Evolutionary conservation across 2,888 invertebrate genomes (phyloP), one percentile per base, ranked within the genome.

Genomic region (Odontocerum albicorne): DNA sequence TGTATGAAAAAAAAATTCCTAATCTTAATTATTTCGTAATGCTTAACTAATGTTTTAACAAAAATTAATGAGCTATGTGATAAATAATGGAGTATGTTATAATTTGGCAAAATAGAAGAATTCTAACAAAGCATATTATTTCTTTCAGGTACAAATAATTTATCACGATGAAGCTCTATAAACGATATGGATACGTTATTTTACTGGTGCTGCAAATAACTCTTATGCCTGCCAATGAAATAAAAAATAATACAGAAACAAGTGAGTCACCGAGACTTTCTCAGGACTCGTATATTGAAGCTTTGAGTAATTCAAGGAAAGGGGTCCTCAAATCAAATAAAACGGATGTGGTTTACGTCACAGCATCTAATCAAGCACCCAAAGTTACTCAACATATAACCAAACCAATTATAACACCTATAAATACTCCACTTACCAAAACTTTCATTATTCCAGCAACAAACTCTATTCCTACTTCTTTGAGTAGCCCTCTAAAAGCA

Each of bases 281-380:
- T 4, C 50, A 50, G 21, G 60, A 60, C 45, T 60, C 60, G 0
- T 60, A 60, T 39, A 39, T 60, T 12, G 36, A 21, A 13, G 60
- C 60, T 6, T 49, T 52, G 12, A 21, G 35, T 3, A 51, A 55
- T 16, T 57, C 57, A 2, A 22, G 60, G 16, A 57, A 57, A 31
- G 39, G 52, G 1, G 20, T 22, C 8, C 20, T 39, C 1, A 60
- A 52, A 31, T 4, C 38, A 16, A 53, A 46, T 8, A 17, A 19
- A 13, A 47, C 38, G 12, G 12, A 19, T n/a, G 52, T 60, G 10
- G 38, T 52, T n/a, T 60, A 60, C 27, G 60, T 60, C 4, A 60
- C 60, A 10, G 52, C 60, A 13, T 46, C 46, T 4, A 56, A 51
- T 27, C 56, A 56, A 33, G 20, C 39, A 42, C 10, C 13, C 8